Evolutionary conservation across 2,113 vertebrate species (phyloP).

Genomic region (Melanerpes formicivorus): DNA sequence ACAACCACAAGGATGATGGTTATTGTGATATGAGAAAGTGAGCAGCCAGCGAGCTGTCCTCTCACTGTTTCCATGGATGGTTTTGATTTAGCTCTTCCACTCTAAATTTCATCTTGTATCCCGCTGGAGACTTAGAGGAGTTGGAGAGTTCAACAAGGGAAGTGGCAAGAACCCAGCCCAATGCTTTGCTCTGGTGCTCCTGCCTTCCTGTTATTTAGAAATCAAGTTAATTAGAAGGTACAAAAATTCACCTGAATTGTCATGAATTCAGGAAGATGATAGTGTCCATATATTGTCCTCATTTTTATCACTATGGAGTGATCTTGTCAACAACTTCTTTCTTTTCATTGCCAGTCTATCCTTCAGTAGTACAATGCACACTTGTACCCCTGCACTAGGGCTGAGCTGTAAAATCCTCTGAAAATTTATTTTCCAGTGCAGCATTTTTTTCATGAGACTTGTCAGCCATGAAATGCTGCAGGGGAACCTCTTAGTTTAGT

Average conservation of each 20-base stretch:
- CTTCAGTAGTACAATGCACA: rapidly evolving
- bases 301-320: neutral
- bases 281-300: neutral
- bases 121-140: neutral
- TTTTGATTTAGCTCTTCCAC: neutral
- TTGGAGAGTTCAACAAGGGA: neutral
- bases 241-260: neutral
- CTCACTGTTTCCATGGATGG: neutral
- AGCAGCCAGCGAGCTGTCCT: neutral
- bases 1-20: neutral
- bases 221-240: neutral
- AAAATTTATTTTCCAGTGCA: neutral
- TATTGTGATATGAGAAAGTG: neutral
- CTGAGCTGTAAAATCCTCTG: neutral
- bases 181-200: neutral
- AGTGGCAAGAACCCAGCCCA: neutral
- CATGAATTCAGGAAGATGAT: neutral
- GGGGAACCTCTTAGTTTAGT: neutral
- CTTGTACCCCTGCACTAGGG: rapidly evolving
- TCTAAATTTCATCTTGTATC: neutral
- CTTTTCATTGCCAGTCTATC: neutral
- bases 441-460: neutral
- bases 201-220: neutral
- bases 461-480: rapidly evolving
- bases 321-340: neutral